These are phyloP conservation scores for Sinosuthora webbiana DNA, from an alignment of 2,113 vertebrate species.

Conservation along the genomic window DNA sequence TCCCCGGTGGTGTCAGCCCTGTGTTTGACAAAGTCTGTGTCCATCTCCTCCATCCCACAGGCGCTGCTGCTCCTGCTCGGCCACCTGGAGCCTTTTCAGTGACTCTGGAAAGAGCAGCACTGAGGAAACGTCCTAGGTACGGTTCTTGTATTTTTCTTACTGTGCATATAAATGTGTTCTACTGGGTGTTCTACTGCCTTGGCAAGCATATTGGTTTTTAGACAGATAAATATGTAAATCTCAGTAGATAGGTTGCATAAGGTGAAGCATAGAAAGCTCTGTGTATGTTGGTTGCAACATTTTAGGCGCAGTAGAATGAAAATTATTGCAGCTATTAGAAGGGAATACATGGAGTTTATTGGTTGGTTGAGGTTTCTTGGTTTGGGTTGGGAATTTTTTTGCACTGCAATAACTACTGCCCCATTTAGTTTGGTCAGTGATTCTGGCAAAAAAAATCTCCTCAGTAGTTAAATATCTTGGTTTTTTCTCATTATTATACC, in stretches of 20 bases:
- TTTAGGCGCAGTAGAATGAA: not conserved
- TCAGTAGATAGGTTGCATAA: not conserved
- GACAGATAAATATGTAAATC: not conserved
- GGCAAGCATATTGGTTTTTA: not conserved
- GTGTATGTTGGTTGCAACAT: not conserved
- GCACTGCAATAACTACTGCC: not conserved
- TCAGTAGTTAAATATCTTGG: not conserved
- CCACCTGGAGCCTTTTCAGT: too few relatives aligned
- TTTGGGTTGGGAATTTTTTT: not conserved
- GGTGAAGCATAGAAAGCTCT: not conserved
- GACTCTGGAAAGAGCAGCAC: not conserved
- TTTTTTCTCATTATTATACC: not conserved
- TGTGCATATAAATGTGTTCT: not conserved
- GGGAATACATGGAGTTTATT: not conserved
- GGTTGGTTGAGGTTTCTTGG: not conserved
- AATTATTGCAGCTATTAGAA: not conserved
- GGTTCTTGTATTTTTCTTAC: not conserved
- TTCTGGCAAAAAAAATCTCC: not conserved
- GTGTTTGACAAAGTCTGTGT: not conserved
- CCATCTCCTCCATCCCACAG: fast-evolving
- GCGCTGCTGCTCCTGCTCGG: not conserved
- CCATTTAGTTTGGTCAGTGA: not conserved
- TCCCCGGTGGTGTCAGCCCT: fast-evolving
- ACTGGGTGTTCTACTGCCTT: not conserved
- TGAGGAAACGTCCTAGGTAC: not conserved